Base-by-base conservation (phyloP, 2,113 vertebrate genomes). In the Hippoglossus stenolepis region DNA sequence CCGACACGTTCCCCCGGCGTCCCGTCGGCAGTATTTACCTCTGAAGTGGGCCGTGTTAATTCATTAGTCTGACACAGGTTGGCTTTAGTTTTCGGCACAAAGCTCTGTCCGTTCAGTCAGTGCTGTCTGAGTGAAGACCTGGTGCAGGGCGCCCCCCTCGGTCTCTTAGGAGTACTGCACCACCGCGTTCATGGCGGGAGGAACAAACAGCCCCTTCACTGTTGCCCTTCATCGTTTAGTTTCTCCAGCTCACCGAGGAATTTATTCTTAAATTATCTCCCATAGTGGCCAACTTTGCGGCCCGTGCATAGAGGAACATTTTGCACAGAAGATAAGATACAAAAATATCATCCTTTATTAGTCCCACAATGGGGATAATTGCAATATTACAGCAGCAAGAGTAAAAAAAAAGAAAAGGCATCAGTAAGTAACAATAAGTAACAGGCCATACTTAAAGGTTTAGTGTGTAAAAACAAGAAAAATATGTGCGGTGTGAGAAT, bases 71-170 rank as follows among this genome's bases (percentile, higher is more conserved):
- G 90, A 89, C 90, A 93, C 92, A 90, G 93, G 90, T 92, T 91
- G 79, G 86, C 89, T 90, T 93, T 92, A 94, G 93, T 94, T 95
- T 93, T 93, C 93, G 77, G 93, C 94, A 95, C 94, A 95, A 95
- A 94, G 94, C 91, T 93, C 92, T 90, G 87, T 90, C 85, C 87
- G 84, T 88, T 92, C 92, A 94, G 87, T 87, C 89, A 90, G 88
- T 82, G 84, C 85, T 89, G 86, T 90, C 85, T 80, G 75, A 77
- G 82, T 79, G 79, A 88, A 92, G 86, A 54, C 80, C 92, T 80
- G 68, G 73, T 53, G 74, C 56, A 87, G 79, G 91, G 94, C 94
- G 94, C 94, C 95, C 82, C 92, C 89, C 73, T 77, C 75, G 93
- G 94, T 93, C 93, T 90, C 82, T 74, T 87, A 63, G 72, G 62